A percentile compares a stretch with the other conserved stretches of the same genome.
phyloP scores from a whole-genome alignment of 2,797 vertebrate species.

The Chiroxiphia lanceolata region DNA sequence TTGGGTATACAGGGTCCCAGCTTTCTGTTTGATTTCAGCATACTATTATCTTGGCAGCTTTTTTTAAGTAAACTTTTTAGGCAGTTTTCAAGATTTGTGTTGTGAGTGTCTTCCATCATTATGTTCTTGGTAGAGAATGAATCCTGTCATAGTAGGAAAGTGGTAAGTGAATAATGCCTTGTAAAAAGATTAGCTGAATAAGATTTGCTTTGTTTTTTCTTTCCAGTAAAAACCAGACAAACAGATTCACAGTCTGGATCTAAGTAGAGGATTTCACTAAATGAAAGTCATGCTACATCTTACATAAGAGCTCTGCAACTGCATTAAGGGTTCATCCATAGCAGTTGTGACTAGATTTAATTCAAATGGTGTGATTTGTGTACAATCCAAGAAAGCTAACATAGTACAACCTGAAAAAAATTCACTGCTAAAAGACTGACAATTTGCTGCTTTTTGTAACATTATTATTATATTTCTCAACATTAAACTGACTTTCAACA shows the following conservation, averaged over 20 bases:
- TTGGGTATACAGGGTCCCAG: not conserved
- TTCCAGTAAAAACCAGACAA: not conserved
- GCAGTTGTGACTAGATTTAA: not conserved
- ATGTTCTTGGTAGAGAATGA: not conserved
- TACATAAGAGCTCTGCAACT: not conserved
- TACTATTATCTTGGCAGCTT: not conserved
- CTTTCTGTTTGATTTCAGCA: not conserved
- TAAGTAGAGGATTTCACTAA: not conserved
- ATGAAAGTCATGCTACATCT: not conserved
- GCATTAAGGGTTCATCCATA: not conserved
- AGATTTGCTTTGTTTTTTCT: not conserved
- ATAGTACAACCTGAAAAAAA: not conserved
- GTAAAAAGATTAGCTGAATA: not conserved
- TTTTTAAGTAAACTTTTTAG: not conserved
- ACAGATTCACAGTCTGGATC: not conserved
- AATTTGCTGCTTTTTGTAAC: not conserved
- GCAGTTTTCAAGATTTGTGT: not conserved
- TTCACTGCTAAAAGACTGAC: not conserved
- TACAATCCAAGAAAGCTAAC: not conserved
- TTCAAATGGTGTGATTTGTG: not conserved
- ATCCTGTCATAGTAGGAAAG: not conserved
- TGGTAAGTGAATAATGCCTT: not conserved
- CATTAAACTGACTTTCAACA: constrained; percentile 58
- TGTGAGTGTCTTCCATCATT: not conserved
- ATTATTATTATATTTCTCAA: not conserved